Percentiles rank a stretch among this genome's conserved stretches.
Evolutionary conservation across 2,888 invertebrate species (phyloP).

Genomic region (Salticus scenicus): DNA sequence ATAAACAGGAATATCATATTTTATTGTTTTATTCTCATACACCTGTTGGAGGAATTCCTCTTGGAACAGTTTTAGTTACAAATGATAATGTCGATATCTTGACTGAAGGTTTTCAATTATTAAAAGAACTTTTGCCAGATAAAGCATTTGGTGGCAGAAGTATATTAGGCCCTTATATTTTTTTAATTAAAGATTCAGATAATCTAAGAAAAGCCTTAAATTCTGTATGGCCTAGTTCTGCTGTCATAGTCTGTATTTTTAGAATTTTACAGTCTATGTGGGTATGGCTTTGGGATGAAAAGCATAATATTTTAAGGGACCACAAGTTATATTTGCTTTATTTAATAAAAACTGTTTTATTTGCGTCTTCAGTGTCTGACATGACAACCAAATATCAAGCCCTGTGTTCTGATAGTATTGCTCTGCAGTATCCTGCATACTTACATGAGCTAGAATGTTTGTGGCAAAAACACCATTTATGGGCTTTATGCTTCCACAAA

Average conservation of each 20-base stretch:
- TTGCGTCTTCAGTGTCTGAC: constrained; percentile 44
- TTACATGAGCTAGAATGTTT: constrained; percentile 18
- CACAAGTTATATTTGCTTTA: constrained; percentile 50
- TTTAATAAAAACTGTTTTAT: constrained; percentile 42
- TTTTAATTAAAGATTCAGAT: constrained; percentile 45
- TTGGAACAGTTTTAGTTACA: constrained; percentile 32
- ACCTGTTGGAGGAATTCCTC: constrained; percentile 39
- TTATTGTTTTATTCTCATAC: constrained; percentile 42
- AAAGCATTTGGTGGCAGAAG: constrained; percentile 36
- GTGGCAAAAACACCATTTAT: constrained; percentile 25
- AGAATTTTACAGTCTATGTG: constrained; percentile 45
- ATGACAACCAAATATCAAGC: constrained; percentile 45
- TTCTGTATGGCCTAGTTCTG: constrained; percentile 33
- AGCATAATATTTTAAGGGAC: constrained; percentile 42
- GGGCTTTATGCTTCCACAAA: constrained; percentile 19
- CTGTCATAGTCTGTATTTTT: constrained; percentile 39
- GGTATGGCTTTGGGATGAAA: constrained; percentile 59
- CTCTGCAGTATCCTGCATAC: constrained; percentile 43
- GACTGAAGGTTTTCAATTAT: constrained; percentile 34
- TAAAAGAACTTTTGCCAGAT: constrained; percentile 42
- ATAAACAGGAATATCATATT: constrained; percentile 35
- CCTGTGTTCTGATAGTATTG: constrained; percentile 29
- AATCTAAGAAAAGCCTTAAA: constrained; percentile 19
- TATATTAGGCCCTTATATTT: constrained; percentile 28
- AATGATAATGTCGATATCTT: constrained; percentile 12